Conservation (phyloP, 2,888 invertebrate species). For the Ectemnius lituratus region DNA sequence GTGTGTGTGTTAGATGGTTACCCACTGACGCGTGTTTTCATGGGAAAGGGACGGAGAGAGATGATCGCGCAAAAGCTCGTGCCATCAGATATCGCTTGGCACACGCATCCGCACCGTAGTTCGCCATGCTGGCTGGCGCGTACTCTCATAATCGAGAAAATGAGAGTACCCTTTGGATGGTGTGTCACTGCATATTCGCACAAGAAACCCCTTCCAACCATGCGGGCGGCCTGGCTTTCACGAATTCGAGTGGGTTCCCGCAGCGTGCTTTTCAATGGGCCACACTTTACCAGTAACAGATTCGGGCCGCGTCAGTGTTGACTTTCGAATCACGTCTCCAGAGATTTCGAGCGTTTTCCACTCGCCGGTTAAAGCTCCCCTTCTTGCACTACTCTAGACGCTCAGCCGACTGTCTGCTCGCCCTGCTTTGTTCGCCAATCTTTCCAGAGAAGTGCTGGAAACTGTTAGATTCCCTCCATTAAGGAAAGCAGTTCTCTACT, state of each 20-base stretch:
- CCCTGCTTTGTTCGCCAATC: neutral
- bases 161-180: neutral
- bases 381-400: neutral
- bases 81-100: slow-evolving; percentile 56
- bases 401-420: neutral
- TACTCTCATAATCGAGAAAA: slow-evolving; percentile 12
- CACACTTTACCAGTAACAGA: slow-evolving; percentile 33
- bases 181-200: slow-evolving; percentile 15
- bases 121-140: slow-evolving; percentile 52
- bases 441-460: neutral
- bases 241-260: slow-evolving; percentile 31
- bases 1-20: slow-evolving; percentile 58
- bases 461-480: neutral
- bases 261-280: slow-evolving; percentile 39
- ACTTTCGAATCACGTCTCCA: slow-evolving; percentile 38
- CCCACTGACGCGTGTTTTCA: slow-evolving; percentile 62
- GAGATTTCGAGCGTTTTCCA: slow-evolving; percentile 10
- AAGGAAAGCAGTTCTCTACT: too few relatives aligned
- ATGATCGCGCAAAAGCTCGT: slow-evolving; percentile 51
- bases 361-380: neutral
- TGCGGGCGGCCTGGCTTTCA: slow-evolving; percentile 30
- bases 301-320: slow-evolving; percentile 33
- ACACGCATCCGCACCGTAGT: slow-evolving; percentile 53
- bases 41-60: slow-evolving; percentile 49
- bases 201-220: slow-evolving; percentile 21